Evolutionary conservation across 2,113 vertebrate species (phyloP).

Genomic region (Bettongia penicillata): DNA sequence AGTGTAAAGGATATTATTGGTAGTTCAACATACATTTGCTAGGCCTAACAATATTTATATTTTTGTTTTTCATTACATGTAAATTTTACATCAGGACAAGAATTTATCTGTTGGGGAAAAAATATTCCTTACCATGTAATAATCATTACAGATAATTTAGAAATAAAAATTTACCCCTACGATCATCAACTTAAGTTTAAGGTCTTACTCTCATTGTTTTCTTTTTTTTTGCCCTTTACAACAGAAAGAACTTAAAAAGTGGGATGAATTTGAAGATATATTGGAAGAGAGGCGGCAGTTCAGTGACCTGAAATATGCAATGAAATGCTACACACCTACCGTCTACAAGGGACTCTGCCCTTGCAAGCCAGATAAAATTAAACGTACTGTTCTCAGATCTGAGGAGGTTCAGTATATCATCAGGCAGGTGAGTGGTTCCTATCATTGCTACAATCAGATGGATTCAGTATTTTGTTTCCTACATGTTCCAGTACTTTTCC

Average conservation of each 20-base stretch:
- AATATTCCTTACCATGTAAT: neutral
- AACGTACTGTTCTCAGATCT: slow-evolving; percentile 90
- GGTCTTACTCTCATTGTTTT: slow-evolving; percentile 56
- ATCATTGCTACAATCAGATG: neutral
- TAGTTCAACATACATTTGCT: neutral
- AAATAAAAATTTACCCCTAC: neutral
- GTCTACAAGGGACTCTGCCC: slow-evolving; percentile 91
- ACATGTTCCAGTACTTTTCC: neutral
- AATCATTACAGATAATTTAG: neutral
- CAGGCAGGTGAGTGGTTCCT: slow-evolving; percentile 86
- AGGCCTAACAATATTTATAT: neutral
- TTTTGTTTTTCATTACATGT: slow-evolving; percentile 13
- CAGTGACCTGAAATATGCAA: slow-evolving; percentile 95
- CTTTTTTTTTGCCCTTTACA: slow-evolving; percentile 73
- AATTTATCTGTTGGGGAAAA: neutral
- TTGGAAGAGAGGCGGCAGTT: slow-evolving; percentile 93
- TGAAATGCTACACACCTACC: slow-evolving; percentile 92
- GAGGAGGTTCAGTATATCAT: slow-evolving; percentile 92
- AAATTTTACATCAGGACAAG: neutral
- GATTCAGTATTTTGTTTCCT: neutral
- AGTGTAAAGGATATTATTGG: neutral
- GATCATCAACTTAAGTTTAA: neutral
- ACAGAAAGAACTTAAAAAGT: slow-evolving; percentile 92
- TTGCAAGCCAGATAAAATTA: slow-evolving; percentile 88
- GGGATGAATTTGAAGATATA: slow-evolving; percentile 96